phyloP scores from a whole-genome alignment of 1,140 invertebrate species.

The Trichoplusia ni region DNA sequence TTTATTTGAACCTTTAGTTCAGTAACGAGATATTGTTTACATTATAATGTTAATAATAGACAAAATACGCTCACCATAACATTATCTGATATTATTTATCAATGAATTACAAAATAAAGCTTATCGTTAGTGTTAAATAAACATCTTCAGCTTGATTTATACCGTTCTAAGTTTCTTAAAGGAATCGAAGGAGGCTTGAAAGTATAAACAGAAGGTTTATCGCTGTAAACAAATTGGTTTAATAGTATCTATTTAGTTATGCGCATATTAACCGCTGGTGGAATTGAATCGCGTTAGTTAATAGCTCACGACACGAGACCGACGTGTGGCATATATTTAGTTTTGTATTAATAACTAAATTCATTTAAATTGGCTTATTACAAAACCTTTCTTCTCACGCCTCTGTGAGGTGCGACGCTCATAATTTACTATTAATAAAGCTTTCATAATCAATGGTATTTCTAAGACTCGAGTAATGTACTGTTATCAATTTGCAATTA shows the following conservation, averaged over 20 bases:
- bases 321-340: constrained; percentile 21
- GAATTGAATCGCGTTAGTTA: constrained; percentile 26
- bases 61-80: too few species aligned
- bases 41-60: too few species aligned
- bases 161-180: not conserved
- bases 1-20: too few species aligned
- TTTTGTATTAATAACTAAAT: constrained; percentile 26
- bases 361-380: constrained; percentile 25
- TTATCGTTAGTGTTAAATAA: too few species aligned
- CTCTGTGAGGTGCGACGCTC: not conserved
- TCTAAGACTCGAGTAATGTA: not conserved
- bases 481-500: constrained; percentile 9
- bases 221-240: constrained; percentile 31
- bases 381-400: constrained; percentile 17
- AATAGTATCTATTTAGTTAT: constrained; percentile 32
- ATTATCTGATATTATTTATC: too few species aligned
- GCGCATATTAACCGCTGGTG: constrained; percentile 22
- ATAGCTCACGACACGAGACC: constrained; percentile 19
- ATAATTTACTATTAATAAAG: constrained; percentile 16
- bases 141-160: not conserved
- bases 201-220: constrained; percentile 10
- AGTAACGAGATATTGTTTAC: too few species aligned
- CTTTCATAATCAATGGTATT: constrained; percentile 10
- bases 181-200: constrained; percentile 8
- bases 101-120: too few species aligned